Evolutionary conservation across 2,797 vertebrate species (phyloP), one percentile per base, ranked within the genome.

Genomic region (Calcarius lapponicus): DNA sequence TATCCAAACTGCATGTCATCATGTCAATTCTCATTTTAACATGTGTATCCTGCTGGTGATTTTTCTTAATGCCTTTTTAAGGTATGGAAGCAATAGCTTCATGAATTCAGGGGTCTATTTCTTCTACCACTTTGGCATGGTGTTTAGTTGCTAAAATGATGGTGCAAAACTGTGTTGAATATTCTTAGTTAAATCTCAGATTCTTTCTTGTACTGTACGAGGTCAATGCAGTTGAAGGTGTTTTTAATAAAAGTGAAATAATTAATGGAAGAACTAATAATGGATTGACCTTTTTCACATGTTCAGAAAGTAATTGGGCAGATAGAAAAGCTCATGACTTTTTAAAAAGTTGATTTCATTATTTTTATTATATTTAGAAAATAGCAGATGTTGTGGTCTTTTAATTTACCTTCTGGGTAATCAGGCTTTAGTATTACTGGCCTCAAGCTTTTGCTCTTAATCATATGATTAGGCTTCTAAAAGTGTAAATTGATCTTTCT

Each of bases 151-250:
- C 5, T 83, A 43, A 76, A 92, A 65, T 26, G 7, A 19, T 26
- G 6, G 2, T 24, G 80, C 3, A 76, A 74, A 84, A 42, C 2
- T 2, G 2, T n/a, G 22, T 36, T 58, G 20, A 65, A 40, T 56
- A 45, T 48, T 71, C 45, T 57, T 80, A 83, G 1, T 29, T 65
- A 66, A 80, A 80, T 79, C 8, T 58, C 21, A 12, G 45, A 45
- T 66, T 73, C 73, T 7, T 70, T 73, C 56, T 54, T 66, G 7
- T 42, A 34, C 24, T 54, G 7, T 40, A 67, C 1, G 25, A 58
- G 45, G 53, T 67, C 34, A 86, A 29, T 14, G 6, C 2, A 58
- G 21, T 54, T 1, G 0, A 67, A 14, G 1, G 0, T 29, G 57
- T 70, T 73, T 82, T 53, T 21, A 42, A 89, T 57, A 58, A 32